Percentiles rank a stretch among this genome's conserved stretches.
phyloP scores from a whole-genome alignment of 2,888 invertebrate species.

The Macrophya annulata region DNA sequence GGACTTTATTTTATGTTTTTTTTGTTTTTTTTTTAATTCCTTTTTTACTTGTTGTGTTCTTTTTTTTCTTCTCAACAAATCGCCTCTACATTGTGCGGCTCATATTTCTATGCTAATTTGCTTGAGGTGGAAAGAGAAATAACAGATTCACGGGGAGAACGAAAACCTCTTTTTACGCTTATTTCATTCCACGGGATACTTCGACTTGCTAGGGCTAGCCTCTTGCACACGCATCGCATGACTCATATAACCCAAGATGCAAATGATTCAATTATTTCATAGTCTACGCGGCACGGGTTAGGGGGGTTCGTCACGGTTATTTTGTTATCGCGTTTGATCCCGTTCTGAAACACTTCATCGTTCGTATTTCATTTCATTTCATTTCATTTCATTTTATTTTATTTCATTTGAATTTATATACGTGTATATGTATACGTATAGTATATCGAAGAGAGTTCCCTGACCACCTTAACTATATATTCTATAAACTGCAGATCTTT shows the following conservation, averaged over 20 bases:
- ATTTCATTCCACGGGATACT: conserved; percentile 25
- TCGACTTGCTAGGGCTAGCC: neutral
- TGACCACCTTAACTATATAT: conserved; percentile 52
- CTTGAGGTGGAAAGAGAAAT: conserved; percentile 22
- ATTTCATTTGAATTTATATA: conserved; percentile 30
- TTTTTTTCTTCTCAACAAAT: neutral
- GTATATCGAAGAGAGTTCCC: neutral
- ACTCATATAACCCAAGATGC: conserved; percentile 19
- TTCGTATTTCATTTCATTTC: conserved; percentile 38
- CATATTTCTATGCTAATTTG: conserved; percentile 45
- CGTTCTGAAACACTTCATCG: conserved; percentile 39
- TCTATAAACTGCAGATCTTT: neutral
- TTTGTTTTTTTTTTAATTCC: neutral
- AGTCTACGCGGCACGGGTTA: conserved; percentile 25
- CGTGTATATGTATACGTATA: neutral
- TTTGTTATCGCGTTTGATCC: conserved; percentile 46
- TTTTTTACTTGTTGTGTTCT: neutral
- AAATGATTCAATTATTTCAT: conserved; percentile 51
- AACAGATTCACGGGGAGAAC: conserved; percentile 9
- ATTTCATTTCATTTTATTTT: conserved; percentile 34
- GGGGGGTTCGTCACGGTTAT: conserved; percentile 26
- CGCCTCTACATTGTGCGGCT: neutral
- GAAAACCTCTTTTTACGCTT: conserved; percentile 11
- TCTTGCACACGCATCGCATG: conserved; percentile 52
- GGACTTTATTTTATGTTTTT: neutral